Conservation (phyloP, 2,113 vertebrate genomes). For the Spilogale gracilis region DNA sequence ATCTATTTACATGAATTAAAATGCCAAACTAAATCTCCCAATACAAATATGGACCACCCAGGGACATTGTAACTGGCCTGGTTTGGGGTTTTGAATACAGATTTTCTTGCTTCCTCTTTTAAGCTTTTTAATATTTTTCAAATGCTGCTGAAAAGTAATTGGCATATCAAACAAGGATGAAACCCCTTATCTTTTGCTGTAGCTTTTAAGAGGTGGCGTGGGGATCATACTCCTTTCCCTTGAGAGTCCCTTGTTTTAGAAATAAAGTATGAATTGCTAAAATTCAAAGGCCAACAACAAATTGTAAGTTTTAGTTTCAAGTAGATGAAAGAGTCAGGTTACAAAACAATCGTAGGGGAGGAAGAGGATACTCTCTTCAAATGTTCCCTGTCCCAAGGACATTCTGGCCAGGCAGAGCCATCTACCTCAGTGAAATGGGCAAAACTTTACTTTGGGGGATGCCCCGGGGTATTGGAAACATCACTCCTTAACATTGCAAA, state of each 20-base stretch:
- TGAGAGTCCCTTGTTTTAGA: not conserved
- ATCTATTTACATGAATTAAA: slow-evolving; percentile 76
- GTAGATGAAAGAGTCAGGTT: not conserved
- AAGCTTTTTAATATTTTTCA: slow-evolving; percentile 67
- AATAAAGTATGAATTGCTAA: not conserved
- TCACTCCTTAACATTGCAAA: not conserved
- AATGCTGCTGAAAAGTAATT: slow-evolving; percentile 57
- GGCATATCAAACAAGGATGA: slow-evolving; percentile 33
- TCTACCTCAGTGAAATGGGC: not conserved
- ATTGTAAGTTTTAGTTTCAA: not conserved
- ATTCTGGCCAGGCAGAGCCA: not conserved
- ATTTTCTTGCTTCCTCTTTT: slow-evolving; percentile 54
- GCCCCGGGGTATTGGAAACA: not conserved
- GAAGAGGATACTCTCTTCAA: not conserved
- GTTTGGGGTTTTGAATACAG: slow-evolving; percentile 45
- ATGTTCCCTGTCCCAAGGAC: not conserved
- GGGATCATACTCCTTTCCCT: not conserved
- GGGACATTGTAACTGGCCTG: slow-evolving; percentile 11
- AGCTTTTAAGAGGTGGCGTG: not conserved
- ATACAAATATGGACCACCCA: slow-evolving; percentile 65
- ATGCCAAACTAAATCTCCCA: slow-evolving; percentile 70
- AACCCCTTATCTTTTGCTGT: not conserved
- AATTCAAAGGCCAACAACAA: not conserved
- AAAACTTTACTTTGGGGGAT: not conserved
- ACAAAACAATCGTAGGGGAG: not conserved